phyloP scores from a whole-genome alignment of 2,888 invertebrate genomes.

The Hylaea fasciaria region DNA sequence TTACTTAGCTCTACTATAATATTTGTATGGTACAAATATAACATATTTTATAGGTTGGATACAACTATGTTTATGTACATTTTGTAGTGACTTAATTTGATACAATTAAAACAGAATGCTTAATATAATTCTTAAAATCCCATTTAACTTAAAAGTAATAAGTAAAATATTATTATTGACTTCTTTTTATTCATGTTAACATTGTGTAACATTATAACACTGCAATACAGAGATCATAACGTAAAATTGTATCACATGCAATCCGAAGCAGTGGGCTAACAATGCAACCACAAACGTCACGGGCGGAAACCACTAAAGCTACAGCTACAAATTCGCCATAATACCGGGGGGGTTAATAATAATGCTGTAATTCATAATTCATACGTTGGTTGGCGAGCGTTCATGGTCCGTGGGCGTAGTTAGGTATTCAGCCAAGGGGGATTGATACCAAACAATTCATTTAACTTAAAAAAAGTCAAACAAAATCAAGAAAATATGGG shows the following conservation, averaged over 20 bases:
- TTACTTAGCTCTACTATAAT: too few relatives aligned
- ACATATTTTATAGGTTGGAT: too few relatives aligned
- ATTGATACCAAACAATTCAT: not conserved
- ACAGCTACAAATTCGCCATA: conserved; percentile 39
- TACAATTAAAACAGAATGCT: too few relatives aligned
- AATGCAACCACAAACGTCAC: conserved; percentile 29
- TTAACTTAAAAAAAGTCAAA: too few relatives aligned
- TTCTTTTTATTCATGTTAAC: too few relatives aligned
- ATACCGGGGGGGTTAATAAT: conserved; percentile 42
- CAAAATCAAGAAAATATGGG: too few relatives aligned
- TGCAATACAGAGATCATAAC: not conserved
- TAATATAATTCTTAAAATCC: too few relatives aligned
- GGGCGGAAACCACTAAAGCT: conserved; percentile 38
- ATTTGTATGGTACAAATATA: too few relatives aligned
- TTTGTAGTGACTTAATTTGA: too few relatives aligned
- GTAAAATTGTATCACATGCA: not conserved
- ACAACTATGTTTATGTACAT: too few relatives aligned
- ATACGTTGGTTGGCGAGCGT: conserved; percentile 38
- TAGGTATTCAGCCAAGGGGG: not conserved
- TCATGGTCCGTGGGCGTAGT: conserved; percentile 17
- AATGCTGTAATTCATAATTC: conserved; percentile 41
- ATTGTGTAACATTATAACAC: not conserved
- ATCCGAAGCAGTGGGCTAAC: conserved; percentile 1
- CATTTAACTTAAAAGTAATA: too few relatives aligned
- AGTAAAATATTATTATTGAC: too few relatives aligned